Percentiles rank a stretch among this genome's conserved stretches.
phyloP scores from a whole-genome alignment of 2,888 invertebrate genomes.

The Scrobipalpa atriplicella region DNA sequence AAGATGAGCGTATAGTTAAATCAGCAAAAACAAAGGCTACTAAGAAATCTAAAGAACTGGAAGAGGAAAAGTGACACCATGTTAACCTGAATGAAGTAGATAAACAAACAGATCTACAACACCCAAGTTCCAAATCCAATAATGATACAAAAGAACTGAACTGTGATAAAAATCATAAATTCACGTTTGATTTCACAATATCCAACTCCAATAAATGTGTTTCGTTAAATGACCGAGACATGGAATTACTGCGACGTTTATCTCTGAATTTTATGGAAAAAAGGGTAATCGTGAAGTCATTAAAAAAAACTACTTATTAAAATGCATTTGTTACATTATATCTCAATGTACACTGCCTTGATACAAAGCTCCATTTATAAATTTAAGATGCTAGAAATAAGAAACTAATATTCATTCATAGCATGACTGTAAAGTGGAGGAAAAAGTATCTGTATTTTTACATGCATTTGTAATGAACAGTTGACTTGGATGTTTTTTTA shows the following conservation, averaged over 20 bases:
- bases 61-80: conserved; percentile 69
- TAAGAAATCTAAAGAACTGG: conserved; percentile 46
- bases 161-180: conserved; percentile 60
- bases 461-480: background rate
- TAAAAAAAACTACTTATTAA: background rate
- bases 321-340: conserved; percentile 13
- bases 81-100: conserved; percentile 30
- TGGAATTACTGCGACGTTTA: conserved; percentile 53
- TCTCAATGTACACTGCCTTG: background rate
- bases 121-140: conserved; percentile 39
- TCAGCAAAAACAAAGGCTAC: conserved; percentile 38
- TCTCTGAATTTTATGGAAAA: conserved; percentile 45
- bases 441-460: background rate
- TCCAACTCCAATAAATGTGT: conserved; percentile 48
- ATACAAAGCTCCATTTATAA: background rate
- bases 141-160: conserved; percentile 46
- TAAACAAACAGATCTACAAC: conserved; percentile 40
- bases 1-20: conserved; percentile 38
- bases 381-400: background rate
- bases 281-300: background rate
- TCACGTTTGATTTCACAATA: conserved; percentile 55
- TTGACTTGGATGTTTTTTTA: background rate
- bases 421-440: background rate
- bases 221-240: conserved; percentile 53
- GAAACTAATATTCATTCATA: background rate